Conservation (phyloP, 2,888 invertebrate genomes). For the Euclidia mi region DNA sequence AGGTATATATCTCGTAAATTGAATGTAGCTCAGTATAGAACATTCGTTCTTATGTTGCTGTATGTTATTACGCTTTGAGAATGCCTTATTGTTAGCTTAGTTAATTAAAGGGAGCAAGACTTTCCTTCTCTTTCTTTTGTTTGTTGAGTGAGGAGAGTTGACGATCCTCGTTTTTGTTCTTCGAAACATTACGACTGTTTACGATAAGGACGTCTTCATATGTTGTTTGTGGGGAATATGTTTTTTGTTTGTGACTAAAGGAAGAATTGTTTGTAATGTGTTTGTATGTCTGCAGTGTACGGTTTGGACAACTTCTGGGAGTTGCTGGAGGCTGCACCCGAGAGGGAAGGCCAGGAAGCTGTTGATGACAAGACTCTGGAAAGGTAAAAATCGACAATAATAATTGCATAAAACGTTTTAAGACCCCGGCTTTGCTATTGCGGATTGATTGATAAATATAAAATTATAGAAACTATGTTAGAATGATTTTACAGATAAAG, state of each 20-base stretch:
- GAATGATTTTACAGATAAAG: no score
- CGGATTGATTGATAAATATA: neutral
- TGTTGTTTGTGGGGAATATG: neutral
- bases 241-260: neutral
- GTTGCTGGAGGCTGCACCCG: slow-evolving; percentile 77
- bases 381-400: slow-evolving; percentile 79
- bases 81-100: slow-evolving; percentile 41
- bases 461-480: no score
- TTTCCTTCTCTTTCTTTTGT: slow-evolving; percentile 22
- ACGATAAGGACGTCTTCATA: neutral
- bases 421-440: no score
- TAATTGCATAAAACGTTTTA: no score
- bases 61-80: slow-evolving; percentile 53
- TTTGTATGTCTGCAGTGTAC: slow-evolving; percentile 70
- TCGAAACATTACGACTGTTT: neutral
- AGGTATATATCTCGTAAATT: slow-evolving; percentile 37
- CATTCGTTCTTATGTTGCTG: slow-evolving; percentile 29
- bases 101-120: slow-evolving; percentile 37
- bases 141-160: neutral
- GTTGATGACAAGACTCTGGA: slow-evolving; percentile 79
- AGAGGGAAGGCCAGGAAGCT: slow-evolving; percentile 76
- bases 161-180: neutral
- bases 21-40: slow-evolving; percentile 58
- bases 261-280: neutral
- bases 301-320: slow-evolving; percentile 88